A percentile compares a stretch with the other conserved stretches of the same genome.
Conservation (phyloP, 1,140 invertebrate species). For the Drosophila suzukii region DNA sequence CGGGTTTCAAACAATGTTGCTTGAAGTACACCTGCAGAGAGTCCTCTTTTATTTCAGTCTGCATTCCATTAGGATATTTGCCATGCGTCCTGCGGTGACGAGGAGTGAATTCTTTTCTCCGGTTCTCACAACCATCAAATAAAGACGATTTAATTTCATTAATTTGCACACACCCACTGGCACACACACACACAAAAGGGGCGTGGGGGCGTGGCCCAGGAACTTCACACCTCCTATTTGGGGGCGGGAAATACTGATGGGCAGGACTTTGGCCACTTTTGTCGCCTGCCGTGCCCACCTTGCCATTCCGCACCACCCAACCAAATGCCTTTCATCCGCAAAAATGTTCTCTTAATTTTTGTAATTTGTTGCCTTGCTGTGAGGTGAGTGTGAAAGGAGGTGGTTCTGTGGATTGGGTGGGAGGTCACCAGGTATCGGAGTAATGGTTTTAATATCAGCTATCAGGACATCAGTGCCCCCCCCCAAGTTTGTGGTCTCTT, state of each 20-base stretch:
- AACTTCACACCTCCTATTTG: slow-evolving; percentile 19
- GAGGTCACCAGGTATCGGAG: background rate
- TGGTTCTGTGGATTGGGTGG: background rate
- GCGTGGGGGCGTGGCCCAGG: background rate
- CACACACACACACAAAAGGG: slow-evolving; percentile 34
- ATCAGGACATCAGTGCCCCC: slow-evolving; percentile 38
- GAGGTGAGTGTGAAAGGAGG: background rate
- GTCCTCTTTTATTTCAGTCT: slow-evolving; percentile 14
- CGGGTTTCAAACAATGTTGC: slow-evolving; percentile 32
- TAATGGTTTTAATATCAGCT: slow-evolving; percentile 56
- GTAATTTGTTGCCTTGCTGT: slow-evolving; percentile 66
- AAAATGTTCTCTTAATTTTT: slow-evolving; percentile 76
- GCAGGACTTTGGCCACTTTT: slow-evolving; percentile 23
- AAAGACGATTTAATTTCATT: slow-evolving; percentile 79
- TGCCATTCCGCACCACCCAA: background rate
- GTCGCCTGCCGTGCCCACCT: slow-evolving; percentile 1
- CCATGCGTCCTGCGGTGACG: slow-evolving; percentile 28
- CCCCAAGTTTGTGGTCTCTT: slow-evolving; percentile 41
- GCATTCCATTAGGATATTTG: slow-evolving; percentile 43
- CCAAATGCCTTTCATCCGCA: slow-evolving; percentile 35
- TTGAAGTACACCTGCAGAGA: slow-evolving; percentile 16
- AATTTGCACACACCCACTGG: slow-evolving; percentile 60
- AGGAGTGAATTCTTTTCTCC: slow-evolving; percentile 15
- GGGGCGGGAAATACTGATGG: background rate
- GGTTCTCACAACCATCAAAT: slow-evolving; percentile 56